phyloP scores from a whole-genome alignment of 2,797 vertebrate genomes.

The Trachurus trachurus region DNA sequence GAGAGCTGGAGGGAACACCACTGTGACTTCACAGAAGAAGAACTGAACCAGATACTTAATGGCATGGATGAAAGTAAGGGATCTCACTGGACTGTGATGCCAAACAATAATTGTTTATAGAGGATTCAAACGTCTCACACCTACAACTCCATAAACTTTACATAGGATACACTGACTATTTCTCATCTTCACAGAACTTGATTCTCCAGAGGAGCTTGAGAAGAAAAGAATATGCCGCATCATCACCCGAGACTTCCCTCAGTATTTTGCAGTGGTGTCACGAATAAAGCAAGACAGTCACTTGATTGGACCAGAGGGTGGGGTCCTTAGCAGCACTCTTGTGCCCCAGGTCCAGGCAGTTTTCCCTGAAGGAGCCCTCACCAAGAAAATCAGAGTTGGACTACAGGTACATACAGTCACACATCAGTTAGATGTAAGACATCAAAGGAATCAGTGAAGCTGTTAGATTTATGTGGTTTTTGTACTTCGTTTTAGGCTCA shows the following conservation, averaged over 20 bases:
- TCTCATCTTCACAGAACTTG: conserved; percentile 87
- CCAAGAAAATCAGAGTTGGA: conserved; percentile 96
- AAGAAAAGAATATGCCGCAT: conserved; percentile 98
- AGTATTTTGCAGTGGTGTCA: conserved; percentile 97
- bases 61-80: conserved; percentile 97
- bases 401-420: conserved; percentile 89
- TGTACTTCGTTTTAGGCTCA: conserved; percentile 88
- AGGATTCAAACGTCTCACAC: background rate
- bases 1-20: conserved; percentile 98
- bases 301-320: conserved; percentile 95
- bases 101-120: background rate
- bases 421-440: background rate
- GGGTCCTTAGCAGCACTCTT: conserved; percentile 95
- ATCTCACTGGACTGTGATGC: conserved; percentile 9
- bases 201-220: conserved; percentile 95
- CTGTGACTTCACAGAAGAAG: conserved; percentile 96
- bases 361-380: conserved; percentile 96
- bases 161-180: background rate
- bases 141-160: background rate
- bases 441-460: background rate
- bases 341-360: conserved; percentile 97
- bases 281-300: conserved; percentile 98
- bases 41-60: conserved; percentile 96
- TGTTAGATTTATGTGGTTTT: background rate
- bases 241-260: conserved; percentile 97